Conservation (phyloP, 1,140 invertebrate genomes). For the Contarinia nasturtii region DNA sequence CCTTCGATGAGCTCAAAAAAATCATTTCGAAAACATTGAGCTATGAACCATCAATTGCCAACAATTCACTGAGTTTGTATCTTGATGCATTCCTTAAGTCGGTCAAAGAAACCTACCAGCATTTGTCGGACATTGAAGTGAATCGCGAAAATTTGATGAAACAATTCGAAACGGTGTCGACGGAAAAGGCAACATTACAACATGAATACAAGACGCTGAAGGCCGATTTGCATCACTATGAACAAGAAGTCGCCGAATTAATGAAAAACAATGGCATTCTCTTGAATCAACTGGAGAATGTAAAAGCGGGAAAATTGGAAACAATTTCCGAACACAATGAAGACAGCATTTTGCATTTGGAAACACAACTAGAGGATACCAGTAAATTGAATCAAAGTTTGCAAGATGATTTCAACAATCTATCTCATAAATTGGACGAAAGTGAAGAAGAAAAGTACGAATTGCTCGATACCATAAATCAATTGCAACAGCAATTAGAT, state of each 20-base stretch:
- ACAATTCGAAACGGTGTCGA: constrained; percentile 18
- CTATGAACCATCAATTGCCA: constrained; percentile 4
- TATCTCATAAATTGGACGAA: constrained; percentile 18
- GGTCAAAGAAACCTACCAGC: constrained; percentile 2
- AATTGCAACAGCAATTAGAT: constrained; percentile 18
- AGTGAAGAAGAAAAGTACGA: constrained; percentile 24
- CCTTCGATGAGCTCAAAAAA: constrained; percentile 1
- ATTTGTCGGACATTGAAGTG: constrained; percentile 26
- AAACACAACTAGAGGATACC: constrained; percentile 35
- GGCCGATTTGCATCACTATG: constrained; percentile 34
- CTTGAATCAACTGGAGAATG: constrained; percentile 35
- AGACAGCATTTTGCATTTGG: constrained; percentile 36
- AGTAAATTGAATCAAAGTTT: constrained; percentile 27
- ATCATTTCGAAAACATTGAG: constrained; percentile 6
- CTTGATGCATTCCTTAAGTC: constrained; percentile 14
- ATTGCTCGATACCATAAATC: constrained; percentile 22
- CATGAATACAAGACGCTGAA: constrained; percentile 34
- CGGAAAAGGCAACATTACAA: constrained; percentile 13
- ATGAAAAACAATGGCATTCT: constrained; percentile 45
- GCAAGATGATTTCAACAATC: constrained; percentile 26
- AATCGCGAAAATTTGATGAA: constrained; percentile 25
- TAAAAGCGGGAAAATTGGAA: constrained; percentile 38
- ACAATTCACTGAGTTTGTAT: constrained; percentile 11
- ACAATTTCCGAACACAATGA: constrained; percentile 46
- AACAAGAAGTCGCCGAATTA: constrained; percentile 38